phyloP scores from a whole-genome alignment of 2,113 vertebrate genomes.

The Cisticola juncidis region DNA sequence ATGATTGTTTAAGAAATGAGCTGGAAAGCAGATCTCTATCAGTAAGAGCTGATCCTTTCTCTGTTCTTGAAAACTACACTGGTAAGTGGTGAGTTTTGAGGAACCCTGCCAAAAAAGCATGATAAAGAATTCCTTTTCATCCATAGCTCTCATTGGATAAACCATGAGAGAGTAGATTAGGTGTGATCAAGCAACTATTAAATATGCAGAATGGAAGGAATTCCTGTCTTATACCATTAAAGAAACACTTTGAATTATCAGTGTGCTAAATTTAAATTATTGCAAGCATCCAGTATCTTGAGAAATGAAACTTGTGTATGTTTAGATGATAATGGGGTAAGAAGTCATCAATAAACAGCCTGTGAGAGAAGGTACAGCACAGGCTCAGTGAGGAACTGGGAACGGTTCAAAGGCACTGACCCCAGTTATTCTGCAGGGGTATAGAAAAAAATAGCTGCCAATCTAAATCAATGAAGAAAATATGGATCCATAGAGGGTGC shows the following conservation, averaged over 20 bases:
- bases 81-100: not conserved
- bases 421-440: not conserved
- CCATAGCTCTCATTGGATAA: not conserved
- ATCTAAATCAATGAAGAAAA: not conserved
- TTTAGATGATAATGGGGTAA: not conserved
- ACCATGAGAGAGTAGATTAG: not conserved
- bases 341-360: not conserved
- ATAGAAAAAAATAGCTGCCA: not conserved
- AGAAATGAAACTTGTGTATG: not conserved
- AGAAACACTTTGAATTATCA: not conserved
- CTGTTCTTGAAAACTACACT: not conserved
- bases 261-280: not conserved
- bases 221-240: not conserved
- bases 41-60: not conserved
- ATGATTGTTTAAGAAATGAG: not conserved
- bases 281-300: not conserved
- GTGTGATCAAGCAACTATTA: not conserved
- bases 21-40: not conserved
- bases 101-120: not conserved
- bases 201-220: not conserved
- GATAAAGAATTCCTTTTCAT: not conserved
- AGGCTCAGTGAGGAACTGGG: not conserved
- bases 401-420: not conserved
- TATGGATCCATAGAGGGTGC: not conserved
- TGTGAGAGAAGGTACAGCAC: not conserved